Conservation (phyloP, 2,888 invertebrate genomes). For the Meteorus colon region DNA sequence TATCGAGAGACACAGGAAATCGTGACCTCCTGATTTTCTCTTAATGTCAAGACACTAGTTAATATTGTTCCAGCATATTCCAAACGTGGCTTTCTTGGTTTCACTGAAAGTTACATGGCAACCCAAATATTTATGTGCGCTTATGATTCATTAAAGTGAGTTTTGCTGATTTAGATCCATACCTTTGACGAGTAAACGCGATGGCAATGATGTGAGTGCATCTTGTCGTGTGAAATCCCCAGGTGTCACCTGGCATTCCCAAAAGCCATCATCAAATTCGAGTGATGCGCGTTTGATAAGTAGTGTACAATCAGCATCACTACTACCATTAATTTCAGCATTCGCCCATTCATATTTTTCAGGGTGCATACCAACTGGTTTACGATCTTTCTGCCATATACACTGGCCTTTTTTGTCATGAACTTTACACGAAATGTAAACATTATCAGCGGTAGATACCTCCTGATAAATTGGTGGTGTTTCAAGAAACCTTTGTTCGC, state of each 20-base stretch:
- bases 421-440: conserved; percentile 86
- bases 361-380: conserved; percentile 90
- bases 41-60: conserved; percentile 62
- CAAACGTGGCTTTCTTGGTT: conserved; percentile 84
- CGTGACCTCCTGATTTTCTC: conserved; percentile 74
- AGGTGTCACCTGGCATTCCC: conserved; percentile 95
- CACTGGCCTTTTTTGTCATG: conserved; percentile 91
- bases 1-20: conserved; percentile 92
- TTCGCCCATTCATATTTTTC: conserved; percentile 93
- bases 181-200: conserved; percentile 88
- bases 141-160: not conserved
- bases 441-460: conserved; percentile 90
- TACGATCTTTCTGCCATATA: conserved; percentile 94
- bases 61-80: conserved; percentile 84
- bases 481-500: conserved; percentile 87
- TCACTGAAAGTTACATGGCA: conserved; percentile 75
- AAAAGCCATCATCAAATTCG: conserved; percentile 91
- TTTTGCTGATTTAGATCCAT: conserved; percentile 62
- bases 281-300: conserved; percentile 88
- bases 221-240: conserved; percentile 83
- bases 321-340: conserved; percentile 74
- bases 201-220: conserved; percentile 88
- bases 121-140: not conserved
- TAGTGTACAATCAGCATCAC: conserved; percentile 83
- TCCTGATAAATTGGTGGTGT: conserved; percentile 87